Percentiles rank a stretch among this genome's conserved stretches.
Evolutionary conservation across 2,797 vertebrate genomes (phyloP).

Genomic region (Rhinoraja longicauda): DNA sequence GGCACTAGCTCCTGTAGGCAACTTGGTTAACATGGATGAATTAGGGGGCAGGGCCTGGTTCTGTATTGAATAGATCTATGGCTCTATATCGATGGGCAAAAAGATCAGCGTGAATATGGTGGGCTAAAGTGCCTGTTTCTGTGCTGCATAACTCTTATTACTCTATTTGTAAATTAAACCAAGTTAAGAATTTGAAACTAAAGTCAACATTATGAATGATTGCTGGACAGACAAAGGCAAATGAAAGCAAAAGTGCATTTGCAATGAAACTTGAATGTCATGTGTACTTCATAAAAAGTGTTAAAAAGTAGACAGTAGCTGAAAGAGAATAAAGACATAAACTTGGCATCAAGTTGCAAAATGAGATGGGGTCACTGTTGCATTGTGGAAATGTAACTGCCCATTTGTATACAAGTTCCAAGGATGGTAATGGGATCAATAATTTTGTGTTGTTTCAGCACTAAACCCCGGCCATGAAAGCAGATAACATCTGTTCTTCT

Average conservation of each 20-base stretch:
- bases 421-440: background rate
- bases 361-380: background rate
- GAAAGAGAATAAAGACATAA: background rate
- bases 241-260: background rate
- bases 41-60: too few species aligned
- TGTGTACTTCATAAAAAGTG: background rate
- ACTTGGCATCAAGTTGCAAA: background rate
- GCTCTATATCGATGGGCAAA: too few species aligned
- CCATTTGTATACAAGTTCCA: background rate
- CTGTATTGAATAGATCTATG: too few species aligned
- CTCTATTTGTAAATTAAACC: background rate
- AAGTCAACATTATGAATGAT: background rate
- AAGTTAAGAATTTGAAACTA: background rate
- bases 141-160: too few species aligned
- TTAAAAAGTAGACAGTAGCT: background rate
- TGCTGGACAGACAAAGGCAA: background rate
- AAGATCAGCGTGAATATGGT: too few species aligned
- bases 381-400: background rate
- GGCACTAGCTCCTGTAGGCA: too few species aligned
- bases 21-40: too few species aligned
- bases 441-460: background rate
- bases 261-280: background rate
- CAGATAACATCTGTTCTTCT: too few species aligned
- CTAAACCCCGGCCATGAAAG: too few species aligned
- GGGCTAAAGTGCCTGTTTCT: too few species aligned